Evolutionary conservation across 2,888 invertebrate species (phyloP), one percentile per base, ranked within the genome.

Genomic region (Steinernema scapterisci): DNA sequence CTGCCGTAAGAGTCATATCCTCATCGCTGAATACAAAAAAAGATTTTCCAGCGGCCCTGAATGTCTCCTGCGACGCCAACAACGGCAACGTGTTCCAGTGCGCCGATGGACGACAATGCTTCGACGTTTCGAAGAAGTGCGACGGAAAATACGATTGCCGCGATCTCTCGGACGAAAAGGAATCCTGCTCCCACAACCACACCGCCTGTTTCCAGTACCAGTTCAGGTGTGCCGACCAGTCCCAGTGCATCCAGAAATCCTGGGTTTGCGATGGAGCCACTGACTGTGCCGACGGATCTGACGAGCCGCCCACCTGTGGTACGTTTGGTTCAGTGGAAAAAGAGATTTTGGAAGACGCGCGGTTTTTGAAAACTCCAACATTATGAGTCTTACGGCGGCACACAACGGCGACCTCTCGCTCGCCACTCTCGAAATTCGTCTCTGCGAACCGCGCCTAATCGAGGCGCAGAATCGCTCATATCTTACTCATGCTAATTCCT

Each of bases 41-140:
- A n/a, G n/a, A n/a, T n/a, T 45, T 31, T 78, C 71, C 38, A 75
- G 77, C 82, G 0, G 76, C 80, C 9, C 9, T 21, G 25, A 76
- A 77, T 21, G 82, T 81, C n/a, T 81, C 81, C 16, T 81, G 81
- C 46, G 79, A 81, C 16, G 81, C 77, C 11, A 77, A 74, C n/a
- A 82, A 86, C 70, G 81, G 82, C 7, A 80, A 80, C 11, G 84
- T 84, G 89, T 94, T 95, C 89, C 92, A 92, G 87, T 96, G 96
- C 89, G 90, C 90, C 84, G 91, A 92, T 77, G 93, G 85, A 16
- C 76, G 93, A 23, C 93, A 93, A 25, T 95, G 95, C 89, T 92
- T 95, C 88, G 93, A 94, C 70, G 92, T 92, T 88, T 92, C 93
- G 83, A 95, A 94, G 88, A 92, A 92, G 92, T 95, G 95, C 89